phyloP scores from a whole-genome alignment of 1,140 invertebrate species.

The Bombus confusus region DNA sequence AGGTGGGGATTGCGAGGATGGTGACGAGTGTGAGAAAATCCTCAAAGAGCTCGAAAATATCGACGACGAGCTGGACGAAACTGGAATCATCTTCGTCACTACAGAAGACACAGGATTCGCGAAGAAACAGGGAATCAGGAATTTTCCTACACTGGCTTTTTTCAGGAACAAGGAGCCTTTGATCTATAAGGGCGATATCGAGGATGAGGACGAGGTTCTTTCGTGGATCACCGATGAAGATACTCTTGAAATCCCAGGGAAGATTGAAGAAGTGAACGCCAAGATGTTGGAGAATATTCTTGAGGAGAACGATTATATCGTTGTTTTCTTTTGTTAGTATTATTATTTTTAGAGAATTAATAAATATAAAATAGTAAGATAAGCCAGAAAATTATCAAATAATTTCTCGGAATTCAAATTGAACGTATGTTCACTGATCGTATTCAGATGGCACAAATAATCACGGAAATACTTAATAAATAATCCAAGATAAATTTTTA shows the following conservation, averaged over 20 bases:
- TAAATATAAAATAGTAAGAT: too few relatives aligned
- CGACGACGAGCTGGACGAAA: constrained; percentile 96
- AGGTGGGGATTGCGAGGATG: constrained; percentile 93
- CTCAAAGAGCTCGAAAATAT: constrained; percentile 95
- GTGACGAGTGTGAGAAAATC: constrained; percentile 92
- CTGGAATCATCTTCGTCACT: constrained; percentile 96
- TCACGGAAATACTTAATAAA: too few relatives aligned
- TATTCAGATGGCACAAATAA: too few relatives aligned
- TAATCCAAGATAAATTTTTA: neutral
- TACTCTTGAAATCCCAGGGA: constrained; percentile 94
- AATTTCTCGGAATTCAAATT: too few relatives aligned
- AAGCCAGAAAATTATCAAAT: too few relatives aligned
- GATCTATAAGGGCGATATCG: constrained; percentile 91
- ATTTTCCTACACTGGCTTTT: constrained; percentile 93
- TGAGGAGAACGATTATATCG: constrained; percentile 93
- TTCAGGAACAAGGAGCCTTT: constrained; percentile 95
- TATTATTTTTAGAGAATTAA: too few relatives aligned
- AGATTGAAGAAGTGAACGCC: constrained; percentile 96
- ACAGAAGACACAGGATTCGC: constrained; percentile 92
- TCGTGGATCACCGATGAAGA: constrained; percentile 96
- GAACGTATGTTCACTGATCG: too few relatives aligned
- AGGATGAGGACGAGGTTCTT: constrained; percentile 95
- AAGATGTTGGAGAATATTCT: constrained; percentile 96
- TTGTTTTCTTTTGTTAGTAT: constrained; percentile 95
- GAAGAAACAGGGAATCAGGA: constrained; percentile 93